phyloP scores from a whole-genome alignment of 2,888 invertebrate species.

The Meghimatium bilineatum region DNA sequence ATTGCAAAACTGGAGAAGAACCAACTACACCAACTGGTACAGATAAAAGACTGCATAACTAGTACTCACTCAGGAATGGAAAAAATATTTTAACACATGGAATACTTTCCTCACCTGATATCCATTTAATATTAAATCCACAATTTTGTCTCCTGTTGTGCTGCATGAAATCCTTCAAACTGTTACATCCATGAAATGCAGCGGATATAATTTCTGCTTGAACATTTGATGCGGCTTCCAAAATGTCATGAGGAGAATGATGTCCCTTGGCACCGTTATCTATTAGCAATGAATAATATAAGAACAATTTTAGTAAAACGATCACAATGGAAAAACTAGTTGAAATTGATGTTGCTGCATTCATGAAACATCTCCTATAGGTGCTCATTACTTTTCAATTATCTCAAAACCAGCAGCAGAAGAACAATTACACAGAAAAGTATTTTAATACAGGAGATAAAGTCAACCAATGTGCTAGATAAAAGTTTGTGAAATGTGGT shows the following conservation, averaged over 20 bases:
- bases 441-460: too few species aligned
- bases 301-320: not conserved
- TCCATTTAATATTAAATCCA: not conserved
- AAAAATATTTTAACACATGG: not conserved
- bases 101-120: slow-evolving; percentile 6
- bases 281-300: not conserved
- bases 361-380: too few species aligned
- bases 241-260: not conserved
- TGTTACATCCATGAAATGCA: slow-evolving; percentile 10
- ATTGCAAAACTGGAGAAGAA: too few species aligned
- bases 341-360: too few species aligned
- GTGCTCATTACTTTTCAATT: too few species aligned
- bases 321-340: not conserved
- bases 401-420: too few species aligned
- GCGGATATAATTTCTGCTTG: slow-evolving; percentile 25
- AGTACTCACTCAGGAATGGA: too few species aligned
- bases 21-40: too few species aligned
- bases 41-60: too few species aligned
- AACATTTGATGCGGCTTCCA: not conserved
- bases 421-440: too few species aligned
- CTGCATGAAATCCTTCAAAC: slow-evolving; percentile 14
- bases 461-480: too few species aligned
- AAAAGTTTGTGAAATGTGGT: too few species aligned
- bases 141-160: not conserved
- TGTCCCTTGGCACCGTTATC: not conserved